Evolutionary conservation across 2,888 invertebrate genomes (phyloP).

Genomic region (Matsumyia berberina): DNA sequence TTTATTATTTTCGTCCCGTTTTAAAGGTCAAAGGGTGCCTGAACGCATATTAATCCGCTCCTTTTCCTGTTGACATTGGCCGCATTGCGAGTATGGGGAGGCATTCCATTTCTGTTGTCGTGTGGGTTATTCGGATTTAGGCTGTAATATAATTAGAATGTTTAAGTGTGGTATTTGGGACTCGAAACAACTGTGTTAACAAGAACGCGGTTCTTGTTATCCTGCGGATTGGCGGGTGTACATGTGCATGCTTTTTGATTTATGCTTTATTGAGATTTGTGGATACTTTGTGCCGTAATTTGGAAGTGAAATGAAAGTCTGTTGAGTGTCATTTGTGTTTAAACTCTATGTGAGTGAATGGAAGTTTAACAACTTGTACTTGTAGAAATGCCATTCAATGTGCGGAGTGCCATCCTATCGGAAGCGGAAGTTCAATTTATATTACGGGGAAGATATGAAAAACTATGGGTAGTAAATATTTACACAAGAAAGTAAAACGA

Average conservation of each 20-base stretch:
- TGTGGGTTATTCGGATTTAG: constrained; percentile 21
- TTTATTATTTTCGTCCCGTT: constrained; percentile 13
- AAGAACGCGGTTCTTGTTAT: constrained; percentile 4
- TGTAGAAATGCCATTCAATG: too few relatives aligned
- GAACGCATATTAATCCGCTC: constrained; percentile 63
- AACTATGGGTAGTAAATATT: too few relatives aligned
- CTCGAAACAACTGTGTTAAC: constrained; percentile 30
- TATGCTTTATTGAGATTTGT: constrained; percentile 16
- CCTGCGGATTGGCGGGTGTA: background rate
- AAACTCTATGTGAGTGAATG: too few relatives aligned
- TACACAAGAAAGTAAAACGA: too few relatives aligned
- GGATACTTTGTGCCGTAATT: background rate
- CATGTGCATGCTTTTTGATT: constrained; percentile 24
- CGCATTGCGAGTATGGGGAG: background rate
- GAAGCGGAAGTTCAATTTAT: too few relatives aligned
- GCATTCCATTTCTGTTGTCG: constrained; percentile 12
- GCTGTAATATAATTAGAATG: constrained; percentile 57
- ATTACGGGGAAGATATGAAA: too few relatives aligned
- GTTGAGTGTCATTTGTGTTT: too few relatives aligned
- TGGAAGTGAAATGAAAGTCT: too few relatives aligned
- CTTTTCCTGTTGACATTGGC: constrained; percentile 41
- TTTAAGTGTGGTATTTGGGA: constrained; percentile 39
- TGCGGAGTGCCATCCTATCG: too few relatives aligned
- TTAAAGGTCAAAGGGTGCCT: constrained; percentile 60
- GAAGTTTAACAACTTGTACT: too few relatives aligned